Base-by-base conservation (phyloP, 2,888 invertebrate genomes). In the Rotaria magnacalcarata region DNA sequence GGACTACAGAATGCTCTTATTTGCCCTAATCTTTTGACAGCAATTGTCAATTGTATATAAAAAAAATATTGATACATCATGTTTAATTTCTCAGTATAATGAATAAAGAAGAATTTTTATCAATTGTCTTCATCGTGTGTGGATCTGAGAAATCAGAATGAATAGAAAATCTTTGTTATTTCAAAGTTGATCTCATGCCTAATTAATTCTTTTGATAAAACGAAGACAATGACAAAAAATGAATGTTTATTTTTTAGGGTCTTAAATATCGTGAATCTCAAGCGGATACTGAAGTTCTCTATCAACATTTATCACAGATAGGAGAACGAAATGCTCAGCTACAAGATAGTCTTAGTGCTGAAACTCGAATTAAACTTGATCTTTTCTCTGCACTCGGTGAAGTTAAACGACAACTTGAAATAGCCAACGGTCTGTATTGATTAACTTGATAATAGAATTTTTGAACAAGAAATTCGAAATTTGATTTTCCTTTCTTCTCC, bases 311-410 rank as follows among this genome's bases (percentile, higher is more conserved):
- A 88, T 93, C 93, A 85, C 94, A 94, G 88, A 93, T 96, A 92
- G 95, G 95, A 91, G 96, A 97, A 90, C 95, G 96, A 90, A 96
- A 96, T 90, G 92, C 94, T 89, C 96, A 96, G 90, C 93, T 98
- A 89, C 96, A 98, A 92, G 95, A 95, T 90, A 95, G 95, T 90
- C 93, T 99, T 88, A 96, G 96, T 88, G 96, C 96, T 84, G 98
- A 99, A 93, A 99, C 97, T 89, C 94, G 97, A 89, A 95, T 98
- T 92, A 99, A 99, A 92, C 94, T 97, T 89, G 98, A 99, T 93
- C 94, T 99, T 90, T 96, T 98, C 92, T 96, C 96, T 88, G 97
- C 97, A 88, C 94, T 98, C 85, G 97, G 97, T 60, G 97, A 96
- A 91, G 96, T 96, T 88, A 96, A 96, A 91, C 93, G 96, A 86